phyloP scores from a whole-genome alignment of 2,888 invertebrate species.

The Cataglyphis rosenhaueri region DNA sequence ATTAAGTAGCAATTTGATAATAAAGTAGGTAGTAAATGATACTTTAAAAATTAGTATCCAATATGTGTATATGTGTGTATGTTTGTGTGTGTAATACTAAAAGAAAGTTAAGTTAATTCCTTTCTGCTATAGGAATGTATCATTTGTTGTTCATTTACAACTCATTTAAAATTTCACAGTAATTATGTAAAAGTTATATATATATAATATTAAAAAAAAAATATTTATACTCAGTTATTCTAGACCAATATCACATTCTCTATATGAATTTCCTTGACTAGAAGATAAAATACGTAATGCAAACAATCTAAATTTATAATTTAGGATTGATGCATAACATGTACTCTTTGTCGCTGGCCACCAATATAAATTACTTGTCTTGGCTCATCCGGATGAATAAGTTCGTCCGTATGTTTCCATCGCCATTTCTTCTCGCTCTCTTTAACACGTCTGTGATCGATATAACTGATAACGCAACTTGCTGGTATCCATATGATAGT shows the following conservation, averaged over 20 bases:
- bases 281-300: slow-evolving; percentile 35
- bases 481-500: slow-evolving; percentile 98
- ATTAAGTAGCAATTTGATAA: neutral
- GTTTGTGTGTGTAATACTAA: slow-evolving; percentile 8
- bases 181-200: slow-evolving; percentile 8
- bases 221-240: slow-evolving; percentile 20
- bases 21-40: neutral
- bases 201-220: neutral
- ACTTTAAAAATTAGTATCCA: neutral
- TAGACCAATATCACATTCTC: neutral
- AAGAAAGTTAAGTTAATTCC: neutral
- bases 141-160: neutral
- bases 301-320: neutral
- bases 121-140: slow-evolving; percentile 18
- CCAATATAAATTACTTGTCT: slow-evolving; percentile 88
- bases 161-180: slow-evolving; percentile 8
- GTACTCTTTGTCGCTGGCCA: slow-evolving; percentile 67
- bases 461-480: slow-evolving; percentile 94
- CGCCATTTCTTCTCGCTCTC: slow-evolving; percentile 90
- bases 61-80: slow-evolving; percentile 13
- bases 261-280: slow-evolving; percentile 57
- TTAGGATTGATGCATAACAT: slow-evolving; percentile 64
- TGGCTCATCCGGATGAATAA: slow-evolving; percentile 91
- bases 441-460: slow-evolving; percentile 91
- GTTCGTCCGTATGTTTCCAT: slow-evolving; percentile 90